Conservation (phyloP, 2,113 vertebrate genomes). For the Lepus europaeus region DNA sequence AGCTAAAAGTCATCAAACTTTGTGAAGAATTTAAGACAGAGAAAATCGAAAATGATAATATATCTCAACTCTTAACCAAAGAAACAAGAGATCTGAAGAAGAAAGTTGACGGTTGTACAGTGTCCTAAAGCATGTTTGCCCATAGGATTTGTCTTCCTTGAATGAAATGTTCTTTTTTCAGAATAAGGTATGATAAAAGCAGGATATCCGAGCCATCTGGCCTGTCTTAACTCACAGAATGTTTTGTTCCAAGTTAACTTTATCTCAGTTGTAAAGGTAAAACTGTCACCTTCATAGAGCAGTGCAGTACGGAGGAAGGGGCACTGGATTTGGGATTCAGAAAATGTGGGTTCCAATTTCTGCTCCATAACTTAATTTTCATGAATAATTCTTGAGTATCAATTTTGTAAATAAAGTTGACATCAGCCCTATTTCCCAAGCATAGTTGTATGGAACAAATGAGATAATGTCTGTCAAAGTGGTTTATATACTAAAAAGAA, state of each 20-base stretch:
- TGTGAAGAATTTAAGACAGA: background rate
- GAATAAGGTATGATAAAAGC: conserved; percentile 35
- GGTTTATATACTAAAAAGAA: conserved; percentile 52
- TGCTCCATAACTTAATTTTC: background rate
- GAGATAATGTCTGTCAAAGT: conserved; percentile 43
- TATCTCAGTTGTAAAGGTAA: conserved; percentile 31
- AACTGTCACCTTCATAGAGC: background rate
- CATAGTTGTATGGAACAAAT: conserved; percentile 17
- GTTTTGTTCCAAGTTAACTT: conserved; percentile 45
- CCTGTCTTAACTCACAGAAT: background rate
- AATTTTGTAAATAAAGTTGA: conserved; percentile 11
- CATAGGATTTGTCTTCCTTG: background rate
- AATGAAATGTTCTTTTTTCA: conserved; percentile 24
- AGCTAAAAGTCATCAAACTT: conserved; percentile 29
- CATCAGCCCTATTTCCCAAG: conserved; percentile 35
- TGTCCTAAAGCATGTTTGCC: background rate
- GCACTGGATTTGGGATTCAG: background rate
- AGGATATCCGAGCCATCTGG: conserved; percentile 39
- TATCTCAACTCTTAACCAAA: conserved; percentile 18
- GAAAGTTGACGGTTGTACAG: background rate
- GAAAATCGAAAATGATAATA: conserved; percentile 5
- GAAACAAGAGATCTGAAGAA: conserved; percentile 1
- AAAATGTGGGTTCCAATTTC: background rate
- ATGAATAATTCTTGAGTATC: conserved; percentile 4
- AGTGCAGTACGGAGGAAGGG: background rate